Evolutionary conservation across 2,888 invertebrate genomes (phyloP).

Genomic region (Nematopogon swammerdamellus): DNA sequence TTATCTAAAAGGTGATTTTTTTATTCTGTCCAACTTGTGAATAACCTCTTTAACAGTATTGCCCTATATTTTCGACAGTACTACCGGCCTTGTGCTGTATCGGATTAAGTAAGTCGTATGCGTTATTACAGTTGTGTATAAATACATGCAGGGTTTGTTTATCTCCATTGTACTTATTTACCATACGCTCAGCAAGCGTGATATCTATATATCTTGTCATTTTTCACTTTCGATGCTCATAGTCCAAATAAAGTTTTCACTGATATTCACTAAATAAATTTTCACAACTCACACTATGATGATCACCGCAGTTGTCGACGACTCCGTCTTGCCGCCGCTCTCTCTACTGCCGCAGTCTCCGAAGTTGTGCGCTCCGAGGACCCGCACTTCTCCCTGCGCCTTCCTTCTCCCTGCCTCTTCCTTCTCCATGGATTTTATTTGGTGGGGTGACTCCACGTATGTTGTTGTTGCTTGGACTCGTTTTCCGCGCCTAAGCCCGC

Average conservation of each 20-base stretch:
- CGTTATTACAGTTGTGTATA: conserved; percentile 3
- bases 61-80: conserved; percentile 13
- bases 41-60: conserved; percentile 12
- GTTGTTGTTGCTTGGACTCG: too few relatives aligned
- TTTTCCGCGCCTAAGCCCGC: too few relatives aligned
- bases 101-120: conserved; percentile 3
- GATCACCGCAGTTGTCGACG: background rate
- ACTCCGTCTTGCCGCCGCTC: too few relatives aligned
- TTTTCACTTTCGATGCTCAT: background rate
- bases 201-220: conserved; percentile 1
- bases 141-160: conserved; percentile 1
- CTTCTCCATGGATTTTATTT: too few relatives aligned
- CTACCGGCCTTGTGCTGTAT: background rate
- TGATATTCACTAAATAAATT: background rate
- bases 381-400: too few relatives aligned
- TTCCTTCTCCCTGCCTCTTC: too few relatives aligned
- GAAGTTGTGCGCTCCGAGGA: too few relatives aligned
- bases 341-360: too few relatives aligned
- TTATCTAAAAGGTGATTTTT: conserved; percentile 11
- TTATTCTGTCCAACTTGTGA: conserved; percentile 12
- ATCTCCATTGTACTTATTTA: conserved; percentile 2
- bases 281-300: background rate
- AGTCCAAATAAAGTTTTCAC: background rate
- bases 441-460: too few relatives aligned
- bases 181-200: background rate